Evolutionary conservation across 2,888 invertebrate genomes (phyloP).

Genomic region (Nomada fabriciana): DNA sequence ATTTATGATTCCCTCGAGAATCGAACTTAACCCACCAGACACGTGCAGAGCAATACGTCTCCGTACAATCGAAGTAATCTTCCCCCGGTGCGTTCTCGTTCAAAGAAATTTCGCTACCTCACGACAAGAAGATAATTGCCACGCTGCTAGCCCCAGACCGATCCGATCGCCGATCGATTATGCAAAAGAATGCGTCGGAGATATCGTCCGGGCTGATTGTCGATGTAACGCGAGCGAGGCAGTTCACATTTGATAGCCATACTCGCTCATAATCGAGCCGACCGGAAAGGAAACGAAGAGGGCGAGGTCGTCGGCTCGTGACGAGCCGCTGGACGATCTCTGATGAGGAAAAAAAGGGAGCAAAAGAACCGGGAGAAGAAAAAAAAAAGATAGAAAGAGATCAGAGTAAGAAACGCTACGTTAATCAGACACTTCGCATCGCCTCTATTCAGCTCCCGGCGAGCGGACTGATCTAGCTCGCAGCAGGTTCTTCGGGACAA

Average conservation of each 20-base stretch:
- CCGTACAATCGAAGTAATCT: neutral
- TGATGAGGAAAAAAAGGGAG: neutral
- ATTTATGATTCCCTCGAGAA: neutral
- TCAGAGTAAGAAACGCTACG: slow-evolving; percentile 54
- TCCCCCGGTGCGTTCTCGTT: neutral
- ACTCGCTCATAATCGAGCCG: slow-evolving; percentile 68
- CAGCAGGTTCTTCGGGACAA: slow-evolving; percentile 74
- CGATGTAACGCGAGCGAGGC: slow-evolving; percentile 31
- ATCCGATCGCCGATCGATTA: slow-evolving; percentile 18
- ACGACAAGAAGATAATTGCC: slow-evolving; percentile 32
- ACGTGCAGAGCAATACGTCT: neutral
- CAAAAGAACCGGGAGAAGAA: neutral
- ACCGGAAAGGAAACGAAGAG: slow-evolving; percentile 62
- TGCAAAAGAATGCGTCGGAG: slow-evolving; percentile 3
- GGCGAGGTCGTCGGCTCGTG: slow-evolving; percentile 70
- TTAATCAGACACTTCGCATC: slow-evolving; percentile 75
- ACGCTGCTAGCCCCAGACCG: slow-evolving; percentile 1
- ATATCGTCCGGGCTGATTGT: neutral
- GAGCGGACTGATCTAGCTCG: slow-evolving; percentile 73
- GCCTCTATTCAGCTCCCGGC: slow-evolving; percentile 74
- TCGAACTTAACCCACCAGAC: neutral
- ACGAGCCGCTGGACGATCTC: slow-evolving; percentile 65
- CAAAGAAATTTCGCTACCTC: slow-evolving; percentile 25
- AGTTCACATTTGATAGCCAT: slow-evolving; percentile 62
- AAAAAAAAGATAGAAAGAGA: neutral